phyloP scores from a whole-genome alignment of 2,888 invertebrate species.

The Coenonympha glycerion region DNA sequence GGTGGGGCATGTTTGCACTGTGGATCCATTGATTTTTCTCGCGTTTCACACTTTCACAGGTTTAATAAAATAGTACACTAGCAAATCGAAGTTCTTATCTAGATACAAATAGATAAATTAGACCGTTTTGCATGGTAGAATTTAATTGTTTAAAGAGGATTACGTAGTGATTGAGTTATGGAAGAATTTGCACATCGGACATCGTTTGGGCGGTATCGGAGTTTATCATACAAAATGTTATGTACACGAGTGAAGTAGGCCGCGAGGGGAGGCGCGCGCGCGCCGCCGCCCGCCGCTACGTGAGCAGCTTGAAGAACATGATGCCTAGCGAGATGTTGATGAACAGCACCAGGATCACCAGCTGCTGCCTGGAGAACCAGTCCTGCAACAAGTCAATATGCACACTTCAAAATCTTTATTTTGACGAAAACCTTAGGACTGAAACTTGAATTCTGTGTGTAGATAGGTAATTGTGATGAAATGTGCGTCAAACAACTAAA shows the following conservation, averaged over 20 bases:
- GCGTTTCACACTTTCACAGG: conserved; percentile 63
- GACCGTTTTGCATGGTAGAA: conserved; percentile 35
- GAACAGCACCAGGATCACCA: conserved; percentile 94
- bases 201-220: conserved; percentile 49
- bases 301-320: conserved; percentile 96
- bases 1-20: conserved; percentile 51
- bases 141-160: conserved; percentile 35
- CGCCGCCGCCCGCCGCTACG: conserved; percentile 85
- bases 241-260: conserved; percentile 52
- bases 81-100: conserved; percentile 62
- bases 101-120: conserved; percentile 53
- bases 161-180: conserved; percentile 37
- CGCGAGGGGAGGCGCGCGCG: conserved; percentile 48
- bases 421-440: too few species aligned
- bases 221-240: conserved; percentile 37
- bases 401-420: too few species aligned
- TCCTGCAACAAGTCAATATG: conserved; percentile 78
- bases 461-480: too few species aligned
- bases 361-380: conserved; percentile 97
- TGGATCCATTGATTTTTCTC: conserved; percentile 40
- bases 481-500: too few species aligned
- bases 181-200: conserved; percentile 46
- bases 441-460: too few species aligned
- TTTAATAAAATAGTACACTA: conserved; percentile 64
- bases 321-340: conserved; percentile 95